These are phyloP conservation scores for Neuroscelio doddi DNA, from an alignment of 2,888 invertebrate genomes.

Conservation along the genomic window DNA sequence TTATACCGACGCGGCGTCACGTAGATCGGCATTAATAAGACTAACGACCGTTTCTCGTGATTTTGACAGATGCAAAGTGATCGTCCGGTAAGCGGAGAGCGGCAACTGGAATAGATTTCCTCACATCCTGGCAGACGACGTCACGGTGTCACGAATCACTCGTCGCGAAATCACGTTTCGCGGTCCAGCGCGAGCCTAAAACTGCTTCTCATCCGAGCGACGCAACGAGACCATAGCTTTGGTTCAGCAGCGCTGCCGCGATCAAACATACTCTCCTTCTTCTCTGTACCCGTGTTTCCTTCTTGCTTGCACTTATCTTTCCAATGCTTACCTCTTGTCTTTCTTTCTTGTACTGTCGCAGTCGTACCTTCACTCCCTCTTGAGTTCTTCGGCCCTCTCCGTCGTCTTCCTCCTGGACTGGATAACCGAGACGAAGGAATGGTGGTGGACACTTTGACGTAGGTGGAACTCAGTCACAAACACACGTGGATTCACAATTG, in stretches of 20 bases:
- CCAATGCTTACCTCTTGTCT: no score
- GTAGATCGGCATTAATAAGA: not conserved
- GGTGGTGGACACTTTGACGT: constrained; percentile 47
- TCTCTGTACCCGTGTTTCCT: no score
- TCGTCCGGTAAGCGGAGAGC: constrained; percentile 6
- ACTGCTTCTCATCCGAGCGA: constrained; percentile 55
- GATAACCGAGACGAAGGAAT: constrained; percentile 27
- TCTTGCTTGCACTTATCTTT: no score
- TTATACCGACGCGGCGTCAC: not conserved
- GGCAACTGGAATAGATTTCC: constrained; percentile 41
- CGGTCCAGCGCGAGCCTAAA: constrained; percentile 67
- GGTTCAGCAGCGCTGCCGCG: constrained; percentile 19
- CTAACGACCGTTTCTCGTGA: constrained; percentile 22
- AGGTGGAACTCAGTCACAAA: constrained; percentile 56
- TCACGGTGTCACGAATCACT: constrained; percentile 40
- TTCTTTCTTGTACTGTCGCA: no score
- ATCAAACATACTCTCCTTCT: constrained; percentile 31
- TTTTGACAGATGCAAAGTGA: constrained; percentile 19
- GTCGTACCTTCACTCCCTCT: constrained; percentile 32
- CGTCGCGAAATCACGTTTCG: constrained; percentile 57
- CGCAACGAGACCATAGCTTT: constrained; percentile 42
- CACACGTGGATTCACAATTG: no score
- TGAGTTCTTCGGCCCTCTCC: no score
- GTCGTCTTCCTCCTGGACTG: constrained; percentile 17
- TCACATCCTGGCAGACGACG: constrained; percentile 50